These are phyloP conservation scores for Leptinotarsa texana DNA, from an alignment of 1,140 invertebrate genomes.

Conservation along the genomic window DNA sequence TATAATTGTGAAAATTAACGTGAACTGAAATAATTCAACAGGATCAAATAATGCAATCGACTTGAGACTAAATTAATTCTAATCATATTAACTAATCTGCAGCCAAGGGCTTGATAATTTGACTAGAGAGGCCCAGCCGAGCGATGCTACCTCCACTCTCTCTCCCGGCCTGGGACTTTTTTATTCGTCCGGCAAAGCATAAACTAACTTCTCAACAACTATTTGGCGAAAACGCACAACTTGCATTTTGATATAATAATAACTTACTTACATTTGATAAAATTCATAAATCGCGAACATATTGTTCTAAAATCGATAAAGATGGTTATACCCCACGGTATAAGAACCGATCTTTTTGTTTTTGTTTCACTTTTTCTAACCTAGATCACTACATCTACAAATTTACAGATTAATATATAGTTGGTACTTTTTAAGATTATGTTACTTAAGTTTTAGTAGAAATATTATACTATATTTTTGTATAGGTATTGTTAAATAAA, in stretches of 20 bases:
- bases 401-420: constrained; percentile 58
- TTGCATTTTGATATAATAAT: constrained; percentile 50
- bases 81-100: constrained; percentile 52
- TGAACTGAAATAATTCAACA: too few species aligned
- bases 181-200: constrained; percentile 48
- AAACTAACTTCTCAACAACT: constrained; percentile 54
- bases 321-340: constrained; percentile 35
- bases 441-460: constrained; percentile 64
- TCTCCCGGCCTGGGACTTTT: constrained; percentile 32
- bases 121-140: constrained; percentile 55
- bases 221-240: constrained; percentile 51
- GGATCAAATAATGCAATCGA: neutral
- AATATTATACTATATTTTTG: constrained; percentile 61
- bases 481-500: constrained; percentile 45
- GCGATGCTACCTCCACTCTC: constrained; percentile 30
- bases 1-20: too few species aligned
- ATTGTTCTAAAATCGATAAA: constrained; percentile 55
- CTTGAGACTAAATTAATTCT: constrained; percentile 47
- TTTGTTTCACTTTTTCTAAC: constrained; percentile 39
- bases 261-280: constrained; percentile 51
- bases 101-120: constrained; percentile 53
- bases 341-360: constrained; percentile 39
- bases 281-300: constrained; percentile 52
- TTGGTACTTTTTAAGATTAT: constrained; percentile 69
- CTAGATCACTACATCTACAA: constrained; percentile 47